Percentiles rank a stretch among this genome's conserved stretches.
Conservation (phyloP, 2,113 vertebrate genomes). For the Grammomys surdaster region DNA sequence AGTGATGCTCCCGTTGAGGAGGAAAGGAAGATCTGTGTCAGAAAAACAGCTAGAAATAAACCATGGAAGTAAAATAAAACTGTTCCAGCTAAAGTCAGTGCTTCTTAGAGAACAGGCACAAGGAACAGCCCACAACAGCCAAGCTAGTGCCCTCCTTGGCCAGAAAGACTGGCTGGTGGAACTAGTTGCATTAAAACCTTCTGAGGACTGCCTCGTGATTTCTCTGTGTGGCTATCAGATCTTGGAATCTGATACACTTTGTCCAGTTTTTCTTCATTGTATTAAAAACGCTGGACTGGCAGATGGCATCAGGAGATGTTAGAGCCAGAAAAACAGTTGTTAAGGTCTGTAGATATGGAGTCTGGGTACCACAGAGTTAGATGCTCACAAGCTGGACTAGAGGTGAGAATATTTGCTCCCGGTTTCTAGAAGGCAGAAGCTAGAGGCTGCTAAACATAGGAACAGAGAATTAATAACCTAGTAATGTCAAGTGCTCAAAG, state of each 20-base stretch:
- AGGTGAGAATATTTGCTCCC: not conserved
- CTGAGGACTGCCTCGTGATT: not conserved
- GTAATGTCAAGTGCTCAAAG: not conserved
- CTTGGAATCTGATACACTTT: not conserved
- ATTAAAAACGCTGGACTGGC: not conserved
- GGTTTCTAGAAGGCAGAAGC: not conserved
- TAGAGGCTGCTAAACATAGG: not conserved
- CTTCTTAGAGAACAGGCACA: conserved; percentile 24
- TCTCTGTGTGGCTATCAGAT: conserved; percentile 6
- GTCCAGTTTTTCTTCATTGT: not conserved
- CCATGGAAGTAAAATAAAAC: not conserved
- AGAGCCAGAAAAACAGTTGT: not conserved
- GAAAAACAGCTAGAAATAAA: conserved; percentile 61
- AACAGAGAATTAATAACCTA: not conserved
- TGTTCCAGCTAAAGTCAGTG: not conserved
- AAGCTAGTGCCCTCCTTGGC: not conserved
- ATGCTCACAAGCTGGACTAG: rapidly evolving
- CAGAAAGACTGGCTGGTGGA: not conserved
- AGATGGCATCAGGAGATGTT: not conserved
- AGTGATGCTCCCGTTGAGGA: not conserved
- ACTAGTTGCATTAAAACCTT: not conserved
- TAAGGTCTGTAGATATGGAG: not conserved
- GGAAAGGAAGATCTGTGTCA: not conserved
- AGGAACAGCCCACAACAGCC: not conserved
- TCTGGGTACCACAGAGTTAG: not conserved